These are phyloP conservation scores for Scaptomyza cyrtandrae DNA, from an alignment of 2,888 invertebrate genomes.

Conservation along the genomic window DNA sequence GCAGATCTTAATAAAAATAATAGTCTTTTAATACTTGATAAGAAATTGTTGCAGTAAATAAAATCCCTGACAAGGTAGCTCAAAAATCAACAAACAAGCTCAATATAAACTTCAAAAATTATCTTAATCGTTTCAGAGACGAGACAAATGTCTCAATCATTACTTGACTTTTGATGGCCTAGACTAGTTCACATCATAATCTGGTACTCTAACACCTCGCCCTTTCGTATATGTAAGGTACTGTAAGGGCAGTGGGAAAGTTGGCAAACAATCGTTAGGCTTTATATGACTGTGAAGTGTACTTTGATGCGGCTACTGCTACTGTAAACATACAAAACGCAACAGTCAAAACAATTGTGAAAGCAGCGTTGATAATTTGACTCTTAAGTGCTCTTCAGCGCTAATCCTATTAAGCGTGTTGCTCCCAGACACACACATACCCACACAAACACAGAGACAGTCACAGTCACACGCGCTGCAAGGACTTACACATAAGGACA, in stretches of 20 bases:
- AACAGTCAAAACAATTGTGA: constrained; percentile 68
- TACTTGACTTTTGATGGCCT: constrained; percentile 58
- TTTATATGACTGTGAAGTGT: constrained; percentile 10
- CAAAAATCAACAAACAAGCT: neutral
- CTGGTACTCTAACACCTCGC: constrained; percentile 14
- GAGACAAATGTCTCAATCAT: constrained; percentile 45
- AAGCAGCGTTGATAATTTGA: constrained; percentile 73
- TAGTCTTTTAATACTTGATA: too few species aligned
- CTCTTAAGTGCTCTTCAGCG: constrained; percentile 83
- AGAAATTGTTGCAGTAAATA: too few species aligned
- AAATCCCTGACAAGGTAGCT: too few species aligned
- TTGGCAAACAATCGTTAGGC: constrained; percentile 79
- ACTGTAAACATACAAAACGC: constrained; percentile 75
- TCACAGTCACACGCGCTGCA: constrained; percentile 46
- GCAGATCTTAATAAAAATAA: too few species aligned
- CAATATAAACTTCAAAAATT: neutral
- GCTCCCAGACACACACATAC: constrained; percentile 60
- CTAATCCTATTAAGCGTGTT: constrained; percentile 83
- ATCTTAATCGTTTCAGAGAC: neutral
- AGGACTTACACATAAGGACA: neutral
- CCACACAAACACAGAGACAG: constrained; percentile 42
- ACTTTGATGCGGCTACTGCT: constrained; percentile 5
- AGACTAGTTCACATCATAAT: constrained; percentile 62
- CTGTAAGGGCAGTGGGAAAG: constrained; percentile 73
- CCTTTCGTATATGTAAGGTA: constrained; percentile 21